Conservation (phyloP, 2,113 vertebrate genomes). For the Vombatus ursinus region DNA sequence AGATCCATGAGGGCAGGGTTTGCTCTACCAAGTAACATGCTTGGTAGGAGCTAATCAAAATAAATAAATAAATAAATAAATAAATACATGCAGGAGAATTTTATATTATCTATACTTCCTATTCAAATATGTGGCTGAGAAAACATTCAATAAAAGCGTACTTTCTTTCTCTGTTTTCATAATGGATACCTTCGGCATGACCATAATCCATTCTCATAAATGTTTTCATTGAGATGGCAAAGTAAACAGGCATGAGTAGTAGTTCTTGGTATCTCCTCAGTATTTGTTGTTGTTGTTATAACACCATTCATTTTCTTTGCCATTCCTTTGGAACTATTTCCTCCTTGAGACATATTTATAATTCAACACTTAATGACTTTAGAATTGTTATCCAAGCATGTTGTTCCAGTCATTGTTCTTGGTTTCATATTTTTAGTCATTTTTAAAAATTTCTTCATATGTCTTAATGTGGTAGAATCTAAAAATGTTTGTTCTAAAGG, state of each 20-base stretch:
- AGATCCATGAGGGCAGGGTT: neutral
- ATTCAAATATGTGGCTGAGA: neutral
- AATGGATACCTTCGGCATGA: neutral
- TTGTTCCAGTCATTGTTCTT: neutral
- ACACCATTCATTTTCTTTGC: neutral
- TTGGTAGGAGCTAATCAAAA: neutral
- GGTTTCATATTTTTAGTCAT: neutral
- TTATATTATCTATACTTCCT: neutral
- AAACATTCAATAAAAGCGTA: neutral
- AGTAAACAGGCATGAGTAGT: neutral
- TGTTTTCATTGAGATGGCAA: neutral
- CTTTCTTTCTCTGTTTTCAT: neutral
- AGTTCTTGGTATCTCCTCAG: neutral
- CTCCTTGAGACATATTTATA: neutral
- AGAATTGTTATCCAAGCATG: neutral
- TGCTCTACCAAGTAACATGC: neutral
- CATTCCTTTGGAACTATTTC: neutral
- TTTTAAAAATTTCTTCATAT: neutral
- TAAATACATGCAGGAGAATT: neutral
- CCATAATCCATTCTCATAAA: neutral
- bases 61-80: neutral
- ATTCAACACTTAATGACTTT: neutral
- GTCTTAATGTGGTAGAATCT: neutral
- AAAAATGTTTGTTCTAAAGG: neutral
- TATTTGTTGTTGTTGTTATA: neutral